Evolutionary conservation across 2,113 vertebrate species (phyloP).

Genomic region (Passer montanus): DNA sequence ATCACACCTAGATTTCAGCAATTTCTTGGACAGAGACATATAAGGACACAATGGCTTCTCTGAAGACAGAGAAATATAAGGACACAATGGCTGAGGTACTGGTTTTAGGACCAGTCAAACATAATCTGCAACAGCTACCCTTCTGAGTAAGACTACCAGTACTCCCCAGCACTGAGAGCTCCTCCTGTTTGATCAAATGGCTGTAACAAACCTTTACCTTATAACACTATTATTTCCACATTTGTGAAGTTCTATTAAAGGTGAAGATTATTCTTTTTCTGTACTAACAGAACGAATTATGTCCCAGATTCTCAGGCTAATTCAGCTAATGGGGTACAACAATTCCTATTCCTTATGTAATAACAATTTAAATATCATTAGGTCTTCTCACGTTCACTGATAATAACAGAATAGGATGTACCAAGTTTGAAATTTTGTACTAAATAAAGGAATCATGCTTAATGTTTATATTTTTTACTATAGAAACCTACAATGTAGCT

Average conservation of each 20-base stretch:
- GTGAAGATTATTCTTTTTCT: not conserved
- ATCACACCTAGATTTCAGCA: not conserved
- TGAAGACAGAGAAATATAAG: not conserved
- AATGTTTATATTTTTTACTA: not conserved
- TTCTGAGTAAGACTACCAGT: not conserved
- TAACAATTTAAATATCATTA: not conserved
- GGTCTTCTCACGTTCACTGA: not conserved
- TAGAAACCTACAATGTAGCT: not conserved
- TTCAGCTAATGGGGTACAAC: not conserved
- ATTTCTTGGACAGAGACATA: not conserved
- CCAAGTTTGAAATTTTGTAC: not conserved
- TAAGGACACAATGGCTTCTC: not conserved
- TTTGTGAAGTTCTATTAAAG: not conserved
- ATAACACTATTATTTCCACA: not conserved
- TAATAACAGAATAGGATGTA: not conserved
- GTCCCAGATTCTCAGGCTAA: not conserved
- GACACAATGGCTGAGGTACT: not conserved
- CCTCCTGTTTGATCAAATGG: not conserved
- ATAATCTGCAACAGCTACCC: not conserved
- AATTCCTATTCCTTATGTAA: not conserved
- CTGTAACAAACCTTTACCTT: not conserved
- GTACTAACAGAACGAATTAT: not conserved
- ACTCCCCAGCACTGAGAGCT: not conserved
- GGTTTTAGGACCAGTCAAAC: not conserved
- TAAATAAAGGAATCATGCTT: not conserved